Base-by-base conservation (phyloP, 2,113 vertebrate genomes). In the Callithrix jacchus region DNA sequence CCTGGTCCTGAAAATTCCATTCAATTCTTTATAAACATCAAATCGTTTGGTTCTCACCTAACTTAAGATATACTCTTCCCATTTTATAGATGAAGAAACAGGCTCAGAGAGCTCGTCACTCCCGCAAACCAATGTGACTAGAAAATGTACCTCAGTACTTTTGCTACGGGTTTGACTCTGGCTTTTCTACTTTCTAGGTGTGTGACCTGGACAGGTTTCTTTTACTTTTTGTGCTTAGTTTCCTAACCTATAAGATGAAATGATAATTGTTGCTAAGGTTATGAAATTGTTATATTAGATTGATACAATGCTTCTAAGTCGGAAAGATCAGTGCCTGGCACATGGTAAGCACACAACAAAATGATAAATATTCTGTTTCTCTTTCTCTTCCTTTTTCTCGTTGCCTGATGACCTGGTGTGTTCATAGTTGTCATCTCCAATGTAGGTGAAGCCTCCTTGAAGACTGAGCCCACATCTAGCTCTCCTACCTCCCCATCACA, bases 381-480 rank as follows among this genome's bases (percentile, higher is more conserved):
- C 32, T 13, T 45, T 32, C 17, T 82, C 47, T 56, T 77, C 30
- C 49, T 42, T 64, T 27, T 30, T 16, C 21, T 52, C 14, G 0
- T 27, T 71, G 21, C 79, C 68, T n/a, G 54, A 21, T 5, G 68
- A 47, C n/a, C 64, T 76, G 37, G 8, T 17, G 21, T 70, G 45
- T 54, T 47, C n/a, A 16, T 2, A 4, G 61, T 2, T 54, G n/a
- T 27, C 5, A 1, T 45, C 30, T 23, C n/a, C 20, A 18, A 0
- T 0, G 2, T 1, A n/a, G 8, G 27, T 30, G 14, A n/a, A 6
- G 18, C 1, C 5, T 61, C 40, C 42, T 45, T 30, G 68, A 37
- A 58, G 30, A 7, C 42, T 4, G 11, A 3, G 35, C 1, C 32
- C 18, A 5, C 3, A 3, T 71, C 32, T 73, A 12, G 14, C 30